Percentiles rank a stretch among this genome's conserved stretches.
Conservation (phyloP, 2,888 invertebrate genomes). For the Creontiades dilutus region DNA sequence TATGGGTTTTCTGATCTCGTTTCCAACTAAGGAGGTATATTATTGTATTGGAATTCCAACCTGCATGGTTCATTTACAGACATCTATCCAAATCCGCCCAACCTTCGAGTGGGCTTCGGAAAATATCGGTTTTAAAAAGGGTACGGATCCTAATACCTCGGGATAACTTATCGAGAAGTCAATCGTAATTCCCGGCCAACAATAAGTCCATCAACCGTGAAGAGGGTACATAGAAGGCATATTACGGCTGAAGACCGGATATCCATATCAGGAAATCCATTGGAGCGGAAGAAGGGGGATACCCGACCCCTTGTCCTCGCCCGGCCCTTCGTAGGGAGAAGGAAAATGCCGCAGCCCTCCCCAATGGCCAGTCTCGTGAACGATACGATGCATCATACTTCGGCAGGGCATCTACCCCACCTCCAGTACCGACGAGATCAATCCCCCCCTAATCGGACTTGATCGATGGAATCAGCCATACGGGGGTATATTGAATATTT, state of each 20-base stretch:
- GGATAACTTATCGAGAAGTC: not conserved
- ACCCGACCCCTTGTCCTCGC: not conserved
- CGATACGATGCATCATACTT: slow-evolving; percentile 1
- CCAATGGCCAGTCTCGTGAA: not conserved
- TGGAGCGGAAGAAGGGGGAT: not conserved
- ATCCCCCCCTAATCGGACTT: not conserved
- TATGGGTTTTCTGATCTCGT: no score
- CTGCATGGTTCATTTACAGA: no score
- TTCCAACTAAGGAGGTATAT: no score
- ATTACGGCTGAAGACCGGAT: not conserved
- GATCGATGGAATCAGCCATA: not conserved
- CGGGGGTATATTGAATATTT: not conserved
- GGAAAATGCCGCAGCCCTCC: no score
- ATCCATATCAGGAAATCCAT: not conserved
- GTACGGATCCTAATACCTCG: no score
- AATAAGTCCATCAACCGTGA: not conserved
- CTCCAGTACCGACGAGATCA: not conserved
- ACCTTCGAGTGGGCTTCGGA: no score
- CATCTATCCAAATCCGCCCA: no score
- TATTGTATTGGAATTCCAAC: no score
- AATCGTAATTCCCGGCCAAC: not conserved
- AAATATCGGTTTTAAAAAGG: no score
- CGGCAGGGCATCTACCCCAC: not conserved
- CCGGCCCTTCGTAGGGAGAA: no score
- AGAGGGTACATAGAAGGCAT: not conserved